Base-by-base conservation (phyloP, 2,797 vertebrate species). In the Ibycter americanus region DNA sequence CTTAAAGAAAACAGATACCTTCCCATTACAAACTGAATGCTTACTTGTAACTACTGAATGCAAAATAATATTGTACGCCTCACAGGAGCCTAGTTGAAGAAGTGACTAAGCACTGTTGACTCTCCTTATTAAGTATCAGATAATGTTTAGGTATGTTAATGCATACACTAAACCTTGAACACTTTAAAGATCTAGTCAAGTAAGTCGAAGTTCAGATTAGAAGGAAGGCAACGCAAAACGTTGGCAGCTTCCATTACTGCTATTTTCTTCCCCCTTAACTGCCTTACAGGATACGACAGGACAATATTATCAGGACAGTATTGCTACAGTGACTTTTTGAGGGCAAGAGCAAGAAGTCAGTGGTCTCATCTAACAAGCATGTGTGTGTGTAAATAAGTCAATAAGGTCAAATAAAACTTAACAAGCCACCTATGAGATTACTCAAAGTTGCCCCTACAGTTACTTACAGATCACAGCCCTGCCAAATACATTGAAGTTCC, bases 391-490 rank as follows among this genome's bases (percentile, higher is more conserved):
- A 95, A 97, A 68, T 89, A 83, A 96, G 52, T 90, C 83, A 89
- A 77, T 95, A 86, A 87, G 67, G 96, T 91, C 89, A 94, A 96
- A 92, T 92, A 81, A 83, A 91, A 58, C 36, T 91, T 71, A 93
- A 92, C 49, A 88, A 97, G 61, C 92, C 96, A 96, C 93, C 77
- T 87, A 92, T 6, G 70, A 96, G 83, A 87, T 90, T 62, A 89
- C 83, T 85, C 80, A 67, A 13, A 74, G 79, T 85, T 95, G 76
- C 89, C 91, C 78, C 66, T 68, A 61, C 70, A 49, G 52, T 91
- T 76, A 21, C 58, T 83, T 52, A 36, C 6, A 51, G 54, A 68
- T 68, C 70, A 62, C 54, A 70, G 66, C 70, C 82, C 71, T 86
- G 63, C 46, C 81, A 61, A 78, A 46, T 8, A 34, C 31, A 29